These are phyloP conservation scores for Haliclystus octoradiatus DNA, from an alignment of 30 jellyfish, hydroid and myxozoan species.

Conservation along the genomic window DNA sequence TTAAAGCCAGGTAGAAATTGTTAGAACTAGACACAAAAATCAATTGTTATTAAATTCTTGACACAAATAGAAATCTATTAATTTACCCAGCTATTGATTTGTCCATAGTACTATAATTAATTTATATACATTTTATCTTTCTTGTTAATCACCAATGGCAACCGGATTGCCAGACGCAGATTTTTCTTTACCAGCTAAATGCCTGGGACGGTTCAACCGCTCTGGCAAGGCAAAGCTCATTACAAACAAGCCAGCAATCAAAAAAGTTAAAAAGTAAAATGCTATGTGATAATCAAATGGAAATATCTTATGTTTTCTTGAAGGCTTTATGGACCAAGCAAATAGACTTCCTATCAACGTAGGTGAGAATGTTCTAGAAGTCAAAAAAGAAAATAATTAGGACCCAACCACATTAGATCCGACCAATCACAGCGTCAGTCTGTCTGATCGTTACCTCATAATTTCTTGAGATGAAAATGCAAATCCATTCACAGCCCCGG, in stretches of 20 bases:
- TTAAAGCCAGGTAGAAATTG: neutral
- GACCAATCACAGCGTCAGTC: neutral
- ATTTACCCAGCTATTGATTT: too few species aligned
- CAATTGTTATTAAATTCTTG: too few species aligned
- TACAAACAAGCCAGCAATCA: slow-evolving; percentile 14
- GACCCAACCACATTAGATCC: neutral
- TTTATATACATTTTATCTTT: too few species aligned
- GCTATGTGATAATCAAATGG: slow-evolving; percentile 75
- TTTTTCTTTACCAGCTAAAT: neutral
- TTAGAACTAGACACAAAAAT: too few species aligned
- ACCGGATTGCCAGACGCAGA: too few species aligned
- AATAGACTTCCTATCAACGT: slow-evolving; percentile 75
- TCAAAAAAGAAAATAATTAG: neutral
- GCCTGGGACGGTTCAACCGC: slow-evolving; percentile 50
- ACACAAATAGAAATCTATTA: too few species aligned
- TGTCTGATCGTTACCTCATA: slow-evolving; percentile 53
- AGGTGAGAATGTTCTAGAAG: slow-evolving; percentile 70
- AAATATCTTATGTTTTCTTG: slow-evolving; percentile 24
- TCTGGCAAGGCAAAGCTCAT: slow-evolving; percentile 49
- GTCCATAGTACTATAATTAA: too few species aligned
- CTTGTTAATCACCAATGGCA: too few species aligned
- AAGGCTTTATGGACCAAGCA: slow-evolving; percentile 72
- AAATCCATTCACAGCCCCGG: slow-evolving; percentile 82
- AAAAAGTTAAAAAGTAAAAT: slow-evolving; percentile 31
- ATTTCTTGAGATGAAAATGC: slow-evolving; percentile 94